Base-by-base conservation (phyloP, 2,888 invertebrate genomes). In the Tethea ocularis region DNA sequence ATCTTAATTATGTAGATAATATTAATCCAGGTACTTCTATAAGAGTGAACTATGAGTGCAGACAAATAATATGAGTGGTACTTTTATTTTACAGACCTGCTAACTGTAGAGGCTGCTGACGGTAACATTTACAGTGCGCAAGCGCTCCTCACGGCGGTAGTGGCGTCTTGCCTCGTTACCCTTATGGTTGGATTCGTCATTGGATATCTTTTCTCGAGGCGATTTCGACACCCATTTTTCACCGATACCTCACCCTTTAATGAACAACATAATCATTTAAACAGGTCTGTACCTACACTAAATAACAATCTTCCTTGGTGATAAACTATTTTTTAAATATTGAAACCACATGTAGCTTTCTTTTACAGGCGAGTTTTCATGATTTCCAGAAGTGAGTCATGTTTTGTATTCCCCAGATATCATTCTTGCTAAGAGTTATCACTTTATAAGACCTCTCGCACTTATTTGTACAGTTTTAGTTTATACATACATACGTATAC, bases 111-210 rank as follows among this genome's bases (percentile, higher is more conserved):
- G 75, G 93, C 91, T 54, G 93, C 95, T 33, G 95, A 95, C 56
- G 94, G 95, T 52, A 95, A 96, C 66, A 96, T 96, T 63, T 97
- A 97, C 87, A 96, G 96, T 53, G 96, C 97, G 2, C 96, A 97
- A 79, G 97, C 97, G 1, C 88, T 97, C 66, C 95, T 97, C 58
- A 96, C 97, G 53, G 96, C 97, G 10, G 95, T 97, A 33, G 95
- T 96, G 57, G 96, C 96, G 13, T 96, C 97, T 55, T 96, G 97
- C 78, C 94, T 97, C 61, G 95, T 96, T 57, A 97, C 97, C 15
- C 93, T 97, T 64, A 95, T 97, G 83, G 94, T 97, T 63, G 97
- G 97, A 61, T 97, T 98, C 85, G 95, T 97, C 66, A 96, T 96
- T 66, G 97, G 97, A 51, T 98, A 96, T 84, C 95, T 96, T 77